phyloP scores from a whole-genome alignment of 2,888 invertebrate species.

The Synergus itoensis region DNA sequence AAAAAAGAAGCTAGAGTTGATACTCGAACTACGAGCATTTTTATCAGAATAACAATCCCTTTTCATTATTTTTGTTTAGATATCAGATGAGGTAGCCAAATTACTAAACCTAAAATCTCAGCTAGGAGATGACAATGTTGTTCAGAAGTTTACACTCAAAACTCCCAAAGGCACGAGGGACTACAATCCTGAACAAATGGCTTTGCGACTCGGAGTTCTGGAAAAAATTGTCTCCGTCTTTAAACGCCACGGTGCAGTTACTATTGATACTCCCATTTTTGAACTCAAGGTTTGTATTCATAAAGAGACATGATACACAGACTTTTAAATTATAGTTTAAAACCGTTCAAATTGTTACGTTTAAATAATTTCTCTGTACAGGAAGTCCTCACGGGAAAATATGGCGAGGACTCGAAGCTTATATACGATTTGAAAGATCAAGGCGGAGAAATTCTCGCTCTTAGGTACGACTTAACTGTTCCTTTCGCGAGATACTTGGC shows the following conservation, averaged over 20 bases:
- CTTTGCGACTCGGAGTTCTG: constrained; percentile 91
- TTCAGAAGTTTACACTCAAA: constrained; percentile 91
- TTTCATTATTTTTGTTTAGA: constrained; percentile 80
- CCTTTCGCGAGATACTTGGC: constrained; percentile 98
- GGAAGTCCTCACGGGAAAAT: constrained; percentile 99
- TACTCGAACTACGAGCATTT: constrained; percentile 13
- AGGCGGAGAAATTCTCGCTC: constrained; percentile 97
- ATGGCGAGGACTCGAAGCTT: constrained; percentile 99
- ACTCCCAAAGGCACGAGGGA: constrained; percentile 97
- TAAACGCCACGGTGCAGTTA: constrained; percentile 97
- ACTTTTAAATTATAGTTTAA: no score
- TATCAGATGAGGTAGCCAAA: constrained; percentile 91
- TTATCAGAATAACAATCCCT: background rate
- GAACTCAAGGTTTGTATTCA: constrained; percentile 88
- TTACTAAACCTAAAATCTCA: constrained; percentile 89
- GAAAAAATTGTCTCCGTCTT: constrained; percentile 93
- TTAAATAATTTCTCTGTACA: constrained; percentile 73
- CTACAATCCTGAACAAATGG: constrained; percentile 97
- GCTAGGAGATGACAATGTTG: constrained; percentile 81
- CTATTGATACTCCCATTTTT: constrained; percentile 99
- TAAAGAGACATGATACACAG: no score
- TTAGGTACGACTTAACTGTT: constrained; percentile 98
- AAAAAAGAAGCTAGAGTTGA: constrained; percentile 24
- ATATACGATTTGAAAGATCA: constrained; percentile 99
- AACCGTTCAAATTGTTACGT: background rate